Evolutionary conservation across 2,888 invertebrate species (phyloP).

Genomic region (Eristalinus sepulchralis): DNA sequence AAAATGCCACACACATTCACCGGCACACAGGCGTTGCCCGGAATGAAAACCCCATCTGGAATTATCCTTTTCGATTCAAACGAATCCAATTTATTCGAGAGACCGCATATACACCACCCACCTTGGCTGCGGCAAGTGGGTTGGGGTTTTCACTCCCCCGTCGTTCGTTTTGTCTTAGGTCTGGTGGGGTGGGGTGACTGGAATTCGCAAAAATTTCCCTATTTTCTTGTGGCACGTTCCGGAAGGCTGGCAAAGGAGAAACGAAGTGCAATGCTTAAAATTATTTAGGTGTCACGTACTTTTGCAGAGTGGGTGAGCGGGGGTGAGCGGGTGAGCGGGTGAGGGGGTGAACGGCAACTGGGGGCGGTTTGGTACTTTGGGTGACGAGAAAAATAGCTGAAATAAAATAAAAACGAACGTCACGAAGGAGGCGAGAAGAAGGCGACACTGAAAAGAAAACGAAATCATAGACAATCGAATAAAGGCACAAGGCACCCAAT

Average conservation of each 20-base stretch:
- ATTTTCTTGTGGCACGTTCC: conserved; percentile 69
- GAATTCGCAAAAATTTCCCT: conserved; percentile 64
- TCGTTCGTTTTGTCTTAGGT: background rate
- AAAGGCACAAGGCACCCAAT: conserved; percentile 46
- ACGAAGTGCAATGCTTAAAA: conserved; percentile 68
- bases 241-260: conserved; percentile 60
- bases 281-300: conserved; percentile 71
- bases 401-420: conserved; percentile 40
- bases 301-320: conserved; percentile 23
- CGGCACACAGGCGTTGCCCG: background rate
- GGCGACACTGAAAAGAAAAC: background rate
- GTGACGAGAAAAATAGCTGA: conserved; percentile 57
- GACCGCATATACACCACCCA: conserved; percentile 56
- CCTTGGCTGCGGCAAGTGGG: conserved; percentile 17
- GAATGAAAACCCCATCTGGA: conserved; percentile 65
- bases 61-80: conserved; percentile 70
- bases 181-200: conserved; percentile 31
- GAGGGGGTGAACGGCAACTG: background rate
- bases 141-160: background rate
- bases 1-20: background rate
- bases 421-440: background rate
- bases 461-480: conserved; percentile 63
- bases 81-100: conserved; percentile 69
- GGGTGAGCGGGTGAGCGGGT: conserved; percentile 2
- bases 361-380: conserved; percentile 9